These are phyloP conservation scores for Fopius arisanus DNA, from an alignment of 1,140 invertebrate species.

Conservation along the genomic window DNA sequence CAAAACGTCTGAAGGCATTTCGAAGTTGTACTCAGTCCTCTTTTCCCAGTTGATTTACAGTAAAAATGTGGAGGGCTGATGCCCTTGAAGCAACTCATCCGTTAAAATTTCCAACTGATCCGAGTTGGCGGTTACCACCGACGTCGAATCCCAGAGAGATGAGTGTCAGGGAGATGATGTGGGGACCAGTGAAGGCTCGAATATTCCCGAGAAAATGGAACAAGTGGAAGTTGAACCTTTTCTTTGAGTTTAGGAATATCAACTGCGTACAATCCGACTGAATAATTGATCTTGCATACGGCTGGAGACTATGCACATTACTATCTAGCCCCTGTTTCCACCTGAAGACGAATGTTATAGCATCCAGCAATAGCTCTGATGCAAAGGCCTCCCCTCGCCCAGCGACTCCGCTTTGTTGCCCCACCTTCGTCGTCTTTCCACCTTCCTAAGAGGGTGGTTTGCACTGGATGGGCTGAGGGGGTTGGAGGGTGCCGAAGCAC, in stretches of 20 bases:
- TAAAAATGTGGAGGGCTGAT: not conserved
- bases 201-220: not conserved
- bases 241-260: no score
- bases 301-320: not conserved
- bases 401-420: constrained; percentile 13
- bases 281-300: constrained; percentile 14
- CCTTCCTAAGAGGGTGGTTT: constrained; percentile 16
- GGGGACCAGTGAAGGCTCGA: not conserved
- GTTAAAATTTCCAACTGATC: not conserved
- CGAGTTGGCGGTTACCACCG: not conserved
- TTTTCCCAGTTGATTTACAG: not conserved
- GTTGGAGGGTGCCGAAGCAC: constrained; percentile 16
- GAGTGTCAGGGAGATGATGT: not conserved
- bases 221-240: no score
- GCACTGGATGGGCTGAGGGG: not conserved
- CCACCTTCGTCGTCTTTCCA: constrained; percentile 17
- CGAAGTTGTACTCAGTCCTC: not conserved
- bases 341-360: constrained; percentile 27
- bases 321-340: constrained; percentile 25
- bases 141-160: not conserved
- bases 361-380: not conserved
- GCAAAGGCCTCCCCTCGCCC: not conserved
- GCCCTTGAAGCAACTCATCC: not conserved
- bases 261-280: not conserved
- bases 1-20: not conserved